A percentile compares a stretch with the other conserved stretches of the same genome.
These are phyloP conservation scores for Actinia tenebrosa DNA, from an alignment of 64 coral and sea anemone genomes.

Conservation along the genomic window DNA sequence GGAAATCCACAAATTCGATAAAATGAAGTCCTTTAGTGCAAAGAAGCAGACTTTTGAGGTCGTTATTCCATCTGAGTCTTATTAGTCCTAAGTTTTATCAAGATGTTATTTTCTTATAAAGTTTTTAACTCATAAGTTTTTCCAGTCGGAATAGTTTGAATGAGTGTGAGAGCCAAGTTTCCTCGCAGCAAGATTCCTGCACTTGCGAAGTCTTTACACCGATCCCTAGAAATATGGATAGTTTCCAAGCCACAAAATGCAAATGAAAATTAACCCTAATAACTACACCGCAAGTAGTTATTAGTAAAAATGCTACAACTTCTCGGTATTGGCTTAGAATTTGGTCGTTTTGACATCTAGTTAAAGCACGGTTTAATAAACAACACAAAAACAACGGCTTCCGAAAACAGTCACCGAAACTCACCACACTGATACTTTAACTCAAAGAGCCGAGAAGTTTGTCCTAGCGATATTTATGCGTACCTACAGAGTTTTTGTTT, in stretches of 20 bases:
- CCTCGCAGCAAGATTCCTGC: background rate
- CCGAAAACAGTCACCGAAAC: background rate
- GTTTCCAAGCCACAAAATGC: background rate
- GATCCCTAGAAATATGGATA: background rate
- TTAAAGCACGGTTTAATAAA: background rate
- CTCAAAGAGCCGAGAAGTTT: background rate
- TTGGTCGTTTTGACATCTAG: background rate
- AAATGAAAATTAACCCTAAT: background rate
- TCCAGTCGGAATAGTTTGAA: background rate
- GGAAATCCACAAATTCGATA: background rate
- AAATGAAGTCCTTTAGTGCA: background rate
- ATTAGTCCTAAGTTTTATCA: background rate
- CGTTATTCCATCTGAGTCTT: background rate
- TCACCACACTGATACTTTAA: background rate
- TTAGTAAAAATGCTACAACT: background rate
- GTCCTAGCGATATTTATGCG: background rate
- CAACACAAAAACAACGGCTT: background rate
- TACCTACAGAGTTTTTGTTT: background rate
- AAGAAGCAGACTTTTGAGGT: background rate
- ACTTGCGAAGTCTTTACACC: background rate
- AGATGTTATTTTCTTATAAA: background rate
- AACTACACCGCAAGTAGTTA: background rate
- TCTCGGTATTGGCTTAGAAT: background rate
- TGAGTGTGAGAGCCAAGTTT: background rate
- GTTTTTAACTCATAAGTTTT: background rate